Conservation (phyloP, 2,113 vertebrate species). For the Syngnathoides biaculeatus region DNA sequence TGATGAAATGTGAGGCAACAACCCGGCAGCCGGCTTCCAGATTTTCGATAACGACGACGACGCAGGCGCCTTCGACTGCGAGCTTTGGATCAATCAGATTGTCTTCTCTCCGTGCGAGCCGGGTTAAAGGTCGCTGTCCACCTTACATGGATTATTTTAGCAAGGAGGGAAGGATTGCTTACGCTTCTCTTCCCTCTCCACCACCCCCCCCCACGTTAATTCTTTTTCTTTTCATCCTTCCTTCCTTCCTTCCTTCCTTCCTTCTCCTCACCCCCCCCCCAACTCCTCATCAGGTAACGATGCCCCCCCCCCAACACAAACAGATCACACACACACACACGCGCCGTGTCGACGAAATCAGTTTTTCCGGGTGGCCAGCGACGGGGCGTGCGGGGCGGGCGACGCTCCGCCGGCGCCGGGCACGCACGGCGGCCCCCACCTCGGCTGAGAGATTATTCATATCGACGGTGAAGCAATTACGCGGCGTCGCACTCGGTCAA, state of each 20-base stretch:
- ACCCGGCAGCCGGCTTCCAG: constrained; percentile 70
- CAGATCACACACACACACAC: constrained; percentile 5
- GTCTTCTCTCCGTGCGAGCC: too few relatives aligned
- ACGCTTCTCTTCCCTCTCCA: too few relatives aligned
- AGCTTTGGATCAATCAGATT: too few relatives aligned
- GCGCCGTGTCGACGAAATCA: too few relatives aligned
- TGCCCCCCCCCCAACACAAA: constrained; percentile 18
- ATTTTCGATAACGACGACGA: constrained; percentile 70
- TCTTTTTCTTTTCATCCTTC: too few relatives aligned
- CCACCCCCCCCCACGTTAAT: too few relatives aligned
- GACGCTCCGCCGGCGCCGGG: constrained; percentile 50
- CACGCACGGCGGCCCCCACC: constrained; percentile 48
- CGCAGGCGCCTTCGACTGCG: too few relatives aligned
- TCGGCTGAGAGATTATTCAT: constrained; percentile 72
- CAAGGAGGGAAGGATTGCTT: too few relatives aligned
- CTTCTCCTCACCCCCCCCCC: neutral
- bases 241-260: neutral
- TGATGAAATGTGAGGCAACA: constrained; percentile 74
- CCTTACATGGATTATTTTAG: too few relatives aligned
- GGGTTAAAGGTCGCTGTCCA: too few relatives aligned
- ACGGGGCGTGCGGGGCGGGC: constrained; percentile 36
- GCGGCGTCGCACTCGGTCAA: constrained; percentile 66
- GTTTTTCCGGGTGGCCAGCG: constrained; percentile 64
- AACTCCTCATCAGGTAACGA: constrained; percentile 56
- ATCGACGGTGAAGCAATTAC: constrained; percentile 71